phyloP scores from a whole-genome alignment of 1,140 invertebrate genomes.

The Dolichoris vasculosae region DNA sequence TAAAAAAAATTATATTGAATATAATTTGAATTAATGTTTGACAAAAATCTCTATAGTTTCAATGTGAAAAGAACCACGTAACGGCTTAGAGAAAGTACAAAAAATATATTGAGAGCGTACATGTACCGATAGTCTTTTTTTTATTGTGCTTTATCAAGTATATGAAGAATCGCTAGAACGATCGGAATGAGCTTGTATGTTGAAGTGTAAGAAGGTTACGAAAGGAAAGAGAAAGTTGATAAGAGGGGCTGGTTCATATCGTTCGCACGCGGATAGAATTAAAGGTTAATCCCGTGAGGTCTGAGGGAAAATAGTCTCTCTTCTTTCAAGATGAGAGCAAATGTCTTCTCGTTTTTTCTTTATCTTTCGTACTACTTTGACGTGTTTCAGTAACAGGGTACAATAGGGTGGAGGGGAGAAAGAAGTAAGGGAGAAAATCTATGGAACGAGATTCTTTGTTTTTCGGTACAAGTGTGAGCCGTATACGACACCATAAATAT shows the following conservation, averaged over 20 bases:
- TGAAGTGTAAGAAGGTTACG: not conserved
- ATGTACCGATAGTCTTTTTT: too few relatives aligned
- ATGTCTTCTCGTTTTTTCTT: too few relatives aligned
- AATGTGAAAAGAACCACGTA: too few relatives aligned
- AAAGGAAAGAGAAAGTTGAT: conserved; percentile 38
- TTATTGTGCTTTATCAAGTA: too few relatives aligned
- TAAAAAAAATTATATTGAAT: too few relatives aligned
- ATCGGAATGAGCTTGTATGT: too few relatives aligned
- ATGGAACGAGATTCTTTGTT: conserved; percentile 61
- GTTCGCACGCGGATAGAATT: conserved; percentile 69
- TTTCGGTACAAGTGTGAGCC: conserved; percentile 58
- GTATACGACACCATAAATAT: conserved; percentile 69
- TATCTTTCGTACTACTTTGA: too few relatives aligned
- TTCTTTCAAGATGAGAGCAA: conserved; percentile 53
- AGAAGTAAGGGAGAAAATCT: conserved; percentile 15
- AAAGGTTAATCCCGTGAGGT: conserved; percentile 73
- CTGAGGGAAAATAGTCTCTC: conserved; percentile 52
- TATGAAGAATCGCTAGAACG: too few relatives aligned
- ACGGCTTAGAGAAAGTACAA: too few relatives aligned
- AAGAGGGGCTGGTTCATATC: conserved; percentile 46
- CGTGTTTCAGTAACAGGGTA: not conserved
- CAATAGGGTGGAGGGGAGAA: not conserved
- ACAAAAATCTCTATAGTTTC: too few relatives aligned
- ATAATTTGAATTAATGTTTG: too few relatives aligned
- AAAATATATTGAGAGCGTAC: too few relatives aligned